Conservation (phyloP, 2,888 invertebrate genomes). For the Branchinecta sandiegonensis region DNA sequence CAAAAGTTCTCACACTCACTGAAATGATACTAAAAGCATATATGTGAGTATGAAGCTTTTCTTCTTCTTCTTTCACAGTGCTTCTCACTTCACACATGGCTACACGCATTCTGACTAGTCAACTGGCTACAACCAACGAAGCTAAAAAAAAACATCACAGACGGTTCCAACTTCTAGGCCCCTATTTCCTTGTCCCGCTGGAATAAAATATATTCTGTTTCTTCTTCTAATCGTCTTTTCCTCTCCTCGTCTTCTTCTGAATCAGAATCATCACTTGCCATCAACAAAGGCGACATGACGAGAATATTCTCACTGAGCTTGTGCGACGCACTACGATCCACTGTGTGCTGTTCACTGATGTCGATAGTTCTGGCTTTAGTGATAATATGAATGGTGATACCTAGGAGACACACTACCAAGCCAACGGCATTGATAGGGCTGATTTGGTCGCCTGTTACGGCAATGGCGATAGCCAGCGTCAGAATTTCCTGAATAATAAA, state of each 20-base stretch:
- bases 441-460: slow-evolving; percentile 70
- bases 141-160: too few relatives aligned
- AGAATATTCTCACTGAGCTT: neutral
- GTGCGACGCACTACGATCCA: too few relatives aligned
- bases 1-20: too few relatives aligned
- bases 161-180: too few relatives aligned
- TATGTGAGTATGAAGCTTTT: too few relatives aligned
- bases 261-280: neutral
- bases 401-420: slow-evolving; percentile 67
- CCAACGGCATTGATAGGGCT: slow-evolving; percentile 69
- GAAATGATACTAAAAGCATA: too few relatives aligned
- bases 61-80: too few relatives aligned
- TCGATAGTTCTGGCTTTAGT: slow-evolving; percentile 19
- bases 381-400: slow-evolving; percentile 68
- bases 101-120: too few relatives aligned
- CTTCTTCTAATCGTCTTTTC: neutral
- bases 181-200: neutral
- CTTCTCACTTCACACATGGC: too few relatives aligned
- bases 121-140: too few relatives aligned
- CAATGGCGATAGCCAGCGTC: slow-evolving; percentile 72
- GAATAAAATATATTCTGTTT: neutral
- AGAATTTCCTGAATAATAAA: slow-evolving; percentile 60
- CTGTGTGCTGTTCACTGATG: neutral
- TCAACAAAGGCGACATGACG: neutral
- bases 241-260: slow-evolving; percentile 10